phyloP scores from a whole-genome alignment of 2,797 vertebrate species.

The Poecilia gillii region DNA sequence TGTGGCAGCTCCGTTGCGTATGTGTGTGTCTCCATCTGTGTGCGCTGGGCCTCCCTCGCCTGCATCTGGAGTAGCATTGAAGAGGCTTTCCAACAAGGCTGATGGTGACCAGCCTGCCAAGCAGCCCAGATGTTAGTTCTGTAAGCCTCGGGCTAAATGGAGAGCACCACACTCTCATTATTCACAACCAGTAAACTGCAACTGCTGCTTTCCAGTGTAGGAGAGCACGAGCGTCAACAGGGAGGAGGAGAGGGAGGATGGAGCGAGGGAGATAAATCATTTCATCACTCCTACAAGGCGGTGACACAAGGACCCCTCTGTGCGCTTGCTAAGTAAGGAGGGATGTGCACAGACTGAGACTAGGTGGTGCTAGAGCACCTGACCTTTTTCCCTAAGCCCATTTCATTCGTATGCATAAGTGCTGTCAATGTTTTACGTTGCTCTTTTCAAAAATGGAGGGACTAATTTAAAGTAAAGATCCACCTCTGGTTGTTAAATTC shows the following conservation, averaged over 20 bases:
- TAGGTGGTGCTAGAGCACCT: too few relatives aligned
- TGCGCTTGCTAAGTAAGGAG: neutral
- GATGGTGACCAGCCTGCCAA: slow-evolving; percentile 94
- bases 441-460: neutral
- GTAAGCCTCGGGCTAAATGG: slow-evolving; percentile 98
- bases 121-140: slow-evolving; percentile 99
- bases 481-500: neutral
- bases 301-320: neutral
- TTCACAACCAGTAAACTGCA: slow-evolving; percentile 91
- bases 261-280: slow-evolving; percentile 14
- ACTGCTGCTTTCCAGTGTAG: slow-evolving; percentile 45
- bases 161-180: slow-evolving; percentile 96
- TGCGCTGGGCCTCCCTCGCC: slow-evolving; percentile 89
- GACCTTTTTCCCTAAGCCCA: too few relatives aligned
- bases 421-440: neutral
- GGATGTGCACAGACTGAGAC: too few relatives aligned
- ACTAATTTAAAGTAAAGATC: neutral
- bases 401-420: too few relatives aligned
- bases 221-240: slow-evolving; percentile 20
- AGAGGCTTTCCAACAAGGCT: slow-evolving; percentile 94
- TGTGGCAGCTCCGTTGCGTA: slow-evolving; percentile 35
- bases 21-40: slow-evolving; percentile 61
- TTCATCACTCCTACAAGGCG: neutral
- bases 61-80: slow-evolving; percentile 99
- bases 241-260: slow-evolving; percentile 12